These are phyloP conservation scores for Rhyzopertha dominica DNA, from an alignment of 1,140 invertebrate species.

Conservation along the genomic window DNA sequence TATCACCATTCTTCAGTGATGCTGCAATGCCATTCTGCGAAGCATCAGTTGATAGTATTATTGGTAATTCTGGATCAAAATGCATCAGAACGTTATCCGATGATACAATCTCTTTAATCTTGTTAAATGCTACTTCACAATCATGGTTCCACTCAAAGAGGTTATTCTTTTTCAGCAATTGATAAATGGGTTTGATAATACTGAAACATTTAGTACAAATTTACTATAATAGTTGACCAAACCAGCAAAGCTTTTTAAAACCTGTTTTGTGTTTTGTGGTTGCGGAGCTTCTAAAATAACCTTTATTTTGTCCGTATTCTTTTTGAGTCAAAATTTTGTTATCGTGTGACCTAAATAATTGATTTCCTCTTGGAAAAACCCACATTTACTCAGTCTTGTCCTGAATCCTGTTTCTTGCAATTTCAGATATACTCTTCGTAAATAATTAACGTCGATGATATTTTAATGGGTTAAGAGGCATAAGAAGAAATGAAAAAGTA, in stretches of 20 bases:
- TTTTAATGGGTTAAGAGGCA: too few relatives aligned
- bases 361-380: constrained; percentile 1
- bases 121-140: constrained; percentile 23
- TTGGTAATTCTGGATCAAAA: constrained; percentile 12
- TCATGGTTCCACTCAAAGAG: constrained; percentile 17
- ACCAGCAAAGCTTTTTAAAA: background rate
- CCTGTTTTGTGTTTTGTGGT: background rate
- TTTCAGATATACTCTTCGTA: too few relatives aligned
- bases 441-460: too few relatives aligned
- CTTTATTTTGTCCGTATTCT: background rate
- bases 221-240: background rate
- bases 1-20: too few relatives aligned
- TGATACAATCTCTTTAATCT: constrained; percentile 28
- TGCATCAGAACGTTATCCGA: constrained; percentile 25
- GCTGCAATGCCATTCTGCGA: constrained; percentile 12
- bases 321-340: background rate
- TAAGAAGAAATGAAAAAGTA: too few relatives aligned
- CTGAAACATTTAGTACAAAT: constrained; percentile 1
- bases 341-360: background rate
- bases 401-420: too few relatives aligned
- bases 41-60: constrained; percentile 15
- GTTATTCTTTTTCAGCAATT: constrained; percentile 20
- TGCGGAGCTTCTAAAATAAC: background rate
- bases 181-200: background rate
- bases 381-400: background rate